Evolutionary conservation across 2,113 vertebrate species (phyloP).

Genomic region (Carassius auratus): DNA sequence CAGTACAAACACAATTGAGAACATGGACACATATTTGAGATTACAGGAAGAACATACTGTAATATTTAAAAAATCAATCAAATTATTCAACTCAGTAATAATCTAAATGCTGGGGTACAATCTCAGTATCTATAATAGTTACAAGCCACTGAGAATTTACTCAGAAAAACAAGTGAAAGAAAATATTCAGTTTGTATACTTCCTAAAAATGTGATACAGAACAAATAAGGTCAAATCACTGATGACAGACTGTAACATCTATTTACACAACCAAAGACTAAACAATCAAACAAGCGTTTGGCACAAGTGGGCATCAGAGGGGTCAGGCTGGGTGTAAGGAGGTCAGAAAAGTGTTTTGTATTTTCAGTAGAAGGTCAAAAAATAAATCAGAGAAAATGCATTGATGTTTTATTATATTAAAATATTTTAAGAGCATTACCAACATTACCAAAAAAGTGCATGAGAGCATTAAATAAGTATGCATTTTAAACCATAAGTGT

Average conservation of each 20-base stretch:
- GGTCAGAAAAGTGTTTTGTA: not conserved
- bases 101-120: not conserved
- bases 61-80: not conserved
- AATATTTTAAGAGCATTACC: not conserved
- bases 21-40: not conserved
- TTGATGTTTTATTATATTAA: not conserved
- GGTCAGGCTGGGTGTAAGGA: not conserved
- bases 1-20: not conserved
- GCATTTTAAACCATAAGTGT: not conserved
- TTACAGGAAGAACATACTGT: not conserved
- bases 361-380: not conserved
- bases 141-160: not conserved
- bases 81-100: not conserved
- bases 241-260: not conserved
- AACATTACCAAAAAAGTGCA: not conserved
- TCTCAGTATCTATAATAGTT: not conserved
- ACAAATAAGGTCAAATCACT: not conserved
- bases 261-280: not conserved
- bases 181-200: not conserved
- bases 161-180: not conserved
- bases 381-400: not conserved
- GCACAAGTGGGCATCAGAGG: not conserved
- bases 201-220: slow-evolving; percentile 8
- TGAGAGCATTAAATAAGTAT: not conserved
- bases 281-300: not conserved